Percentiles rank a stretch among this genome's conserved stretches.
These are phyloP conservation scores for Petrocephalus microphthalmus DNA, from an alignment of 2,113 vertebrate genomes.

Conservation along the genomic window DNA sequence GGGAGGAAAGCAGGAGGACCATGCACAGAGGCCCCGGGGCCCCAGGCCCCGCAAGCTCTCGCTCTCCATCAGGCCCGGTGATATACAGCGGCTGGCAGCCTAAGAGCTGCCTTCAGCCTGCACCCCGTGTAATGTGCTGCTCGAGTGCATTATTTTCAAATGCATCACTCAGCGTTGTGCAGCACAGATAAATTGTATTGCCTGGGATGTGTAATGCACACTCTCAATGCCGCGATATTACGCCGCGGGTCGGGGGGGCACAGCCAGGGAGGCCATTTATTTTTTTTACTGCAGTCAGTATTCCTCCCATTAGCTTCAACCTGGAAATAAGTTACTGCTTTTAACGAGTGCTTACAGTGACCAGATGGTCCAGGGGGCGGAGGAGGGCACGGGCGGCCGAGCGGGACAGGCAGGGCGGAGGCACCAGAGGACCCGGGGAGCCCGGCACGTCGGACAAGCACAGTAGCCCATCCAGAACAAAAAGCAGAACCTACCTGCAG, in stretches of 20 bases:
- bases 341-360: conserved; percentile 67
- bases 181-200: conserved; percentile 83
- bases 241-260: conserved; percentile 84
- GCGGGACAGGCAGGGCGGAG: not conserved
- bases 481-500: not conserved
- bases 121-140: conserved; percentile 78
- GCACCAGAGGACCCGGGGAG: not conserved
- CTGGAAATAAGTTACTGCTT: conserved; percentile 69
- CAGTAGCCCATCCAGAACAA: not conserved
- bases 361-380: conserved; percentile 58
- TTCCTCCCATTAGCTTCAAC: conserved; percentile 75
- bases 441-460: not conserved
- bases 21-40: not conserved
- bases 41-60: conserved; percentile 42
- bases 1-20: too few relatives aligned
- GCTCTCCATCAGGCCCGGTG: conserved; percentile 69
- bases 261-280: conserved; percentile 58
- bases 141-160: conserved; percentile 94
- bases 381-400: not conserved
- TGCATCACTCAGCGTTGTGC: conserved; percentile 85
- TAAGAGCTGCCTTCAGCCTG: conserved; percentile 86
- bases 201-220: conserved; percentile 80
- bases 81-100: conserved; percentile 82
- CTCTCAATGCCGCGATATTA: conserved; percentile 86
- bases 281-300: conserved; percentile 70